phyloP scores from a whole-genome alignment of 2,888 invertebrate genomes.

The Eupeodes latifasciatus region DNA sequence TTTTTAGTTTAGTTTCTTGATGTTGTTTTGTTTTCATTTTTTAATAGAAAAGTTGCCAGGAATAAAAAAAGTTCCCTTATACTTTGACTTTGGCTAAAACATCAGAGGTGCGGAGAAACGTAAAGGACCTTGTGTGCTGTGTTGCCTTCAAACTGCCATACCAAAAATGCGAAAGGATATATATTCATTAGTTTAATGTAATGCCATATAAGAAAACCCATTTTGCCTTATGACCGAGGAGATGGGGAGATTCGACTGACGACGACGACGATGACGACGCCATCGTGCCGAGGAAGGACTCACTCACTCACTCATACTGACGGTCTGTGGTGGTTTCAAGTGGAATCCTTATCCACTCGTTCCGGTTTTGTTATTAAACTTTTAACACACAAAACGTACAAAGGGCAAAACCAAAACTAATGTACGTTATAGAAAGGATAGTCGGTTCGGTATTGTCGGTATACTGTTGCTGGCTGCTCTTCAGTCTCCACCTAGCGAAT shows the following conservation, averaged over 20 bases:
- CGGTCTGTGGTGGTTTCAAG: constrained; percentile 45
- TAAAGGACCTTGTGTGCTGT: constrained; percentile 47
- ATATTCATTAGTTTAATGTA: constrained; percentile 76
- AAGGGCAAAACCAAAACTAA: constrained; percentile 63
- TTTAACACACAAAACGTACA: constrained; percentile 48
- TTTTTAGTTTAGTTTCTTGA: constrained; percentile 6
- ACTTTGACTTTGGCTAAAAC: constrained; percentile 27
- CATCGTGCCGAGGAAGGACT: constrained; percentile 24
- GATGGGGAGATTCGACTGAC: background rate
- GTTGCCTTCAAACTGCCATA: constrained; percentile 64
- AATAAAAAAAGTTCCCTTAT: constrained; percentile 37
- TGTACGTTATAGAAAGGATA: constrained; percentile 35
- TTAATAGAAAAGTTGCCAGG: constrained; percentile 52
- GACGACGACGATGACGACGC: background rate
- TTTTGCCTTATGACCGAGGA: constrained; percentile 23
- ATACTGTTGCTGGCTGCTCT: background rate
- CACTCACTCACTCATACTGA: constrained; percentile 6
- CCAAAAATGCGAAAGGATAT: constrained; percentile 68
- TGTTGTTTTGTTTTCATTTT: constrained; percentile 2
- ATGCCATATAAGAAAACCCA: constrained; percentile 69
- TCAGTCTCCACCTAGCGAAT: constrained; percentile 14
- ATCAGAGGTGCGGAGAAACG: constrained; percentile 8
- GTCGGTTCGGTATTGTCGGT: constrained; percentile 11
- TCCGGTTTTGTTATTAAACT: constrained; percentile 73
- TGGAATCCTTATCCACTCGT: constrained; percentile 71